Conservation (phyloP, 2,113 vertebrate species). For the Mugil cephalus region DNA sequence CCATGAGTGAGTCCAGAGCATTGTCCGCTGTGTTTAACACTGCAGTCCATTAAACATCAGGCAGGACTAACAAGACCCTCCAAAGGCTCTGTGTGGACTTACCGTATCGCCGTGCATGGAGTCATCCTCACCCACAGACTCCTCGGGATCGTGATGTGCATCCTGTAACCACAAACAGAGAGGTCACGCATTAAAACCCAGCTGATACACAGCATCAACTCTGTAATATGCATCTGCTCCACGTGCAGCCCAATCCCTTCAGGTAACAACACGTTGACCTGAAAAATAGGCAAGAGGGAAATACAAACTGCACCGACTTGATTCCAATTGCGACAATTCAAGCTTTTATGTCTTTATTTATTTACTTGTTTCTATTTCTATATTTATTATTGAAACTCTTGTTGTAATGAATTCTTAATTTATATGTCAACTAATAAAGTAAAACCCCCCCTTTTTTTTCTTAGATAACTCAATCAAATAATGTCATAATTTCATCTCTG, state of each 20-base stretch:
- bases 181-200: constrained; percentile 24
- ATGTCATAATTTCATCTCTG: too few species aligned
- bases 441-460: too few species aligned
- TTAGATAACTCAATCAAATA: too few species aligned
- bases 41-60: constrained; percentile 7
- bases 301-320: too few species aligned
- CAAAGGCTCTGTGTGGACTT: constrained; percentile 49
- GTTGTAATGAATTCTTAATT: too few species aligned
- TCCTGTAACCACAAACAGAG: constrained; percentile 67
- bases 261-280: constrained; percentile 25
- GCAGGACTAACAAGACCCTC: constrained; percentile 8
- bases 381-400: too few species aligned
- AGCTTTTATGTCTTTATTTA: too few species aligned
- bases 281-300: background rate
- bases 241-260: background rate
- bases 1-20: too few species aligned
- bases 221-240: too few species aligned
- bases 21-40: constrained; percentile 41
- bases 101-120: constrained; percentile 52
- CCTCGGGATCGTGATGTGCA: constrained; percentile 68
- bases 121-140: constrained; percentile 74
- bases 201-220: background rate
- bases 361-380: too few species aligned
- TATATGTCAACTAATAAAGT: too few species aligned
- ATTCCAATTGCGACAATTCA: too few species aligned